Base-by-base conservation (phyloP, 2,888 invertebrate genomes). In the Pomacea canaliculata region DNA sequence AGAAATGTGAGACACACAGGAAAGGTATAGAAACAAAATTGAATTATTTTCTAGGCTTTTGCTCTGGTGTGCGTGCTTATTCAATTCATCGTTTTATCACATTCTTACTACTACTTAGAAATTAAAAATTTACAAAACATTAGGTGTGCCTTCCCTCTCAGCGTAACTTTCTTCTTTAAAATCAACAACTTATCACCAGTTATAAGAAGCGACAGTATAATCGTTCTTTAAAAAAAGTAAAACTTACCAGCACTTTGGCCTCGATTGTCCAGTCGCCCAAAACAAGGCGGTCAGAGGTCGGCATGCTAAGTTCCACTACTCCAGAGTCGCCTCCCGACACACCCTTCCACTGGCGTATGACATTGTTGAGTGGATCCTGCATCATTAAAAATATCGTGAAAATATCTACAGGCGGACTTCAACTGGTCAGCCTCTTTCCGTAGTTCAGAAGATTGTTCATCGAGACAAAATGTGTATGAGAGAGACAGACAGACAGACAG, bases 181-280 rank as follows among this genome's bases (percentile, higher is more conserved):
- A 37, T 37, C 37, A 5, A 37, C 37, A 37, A 3, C 37, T 1
- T 37, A 37, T 5, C 37, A 37, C 37, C 37, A 37, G 3, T 5
- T 37, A 37, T 37, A 37, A 5, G 37, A 37, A 37, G 37, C 0
- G 37, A 37, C 37, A 37, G 5, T 37, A 37, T 5, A 5, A 37
- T 37, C 37, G 37, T 37, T 37, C 37, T 37, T 37, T 5, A 5
- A 37, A 23, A 37, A 37, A 37, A 5, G 37, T 37, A 37, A 37
- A n/a, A 76, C 87, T 85, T 83, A 90, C 90, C 72, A 93, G 93
- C 9, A 94, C 92, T 23, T 91, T 92, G 0, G 94, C 94, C 80
- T 94, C 94, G 82, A 97, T 94, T 62, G 94, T 94, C 97, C 97
- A 98, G 88, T 94, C 93, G 56, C 97, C 97, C n/a, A 96, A 92